Evolutionary conservation across 2,888 invertebrate species (phyloP).

Genomic region (Chaitophorus viminalis): DNA sequence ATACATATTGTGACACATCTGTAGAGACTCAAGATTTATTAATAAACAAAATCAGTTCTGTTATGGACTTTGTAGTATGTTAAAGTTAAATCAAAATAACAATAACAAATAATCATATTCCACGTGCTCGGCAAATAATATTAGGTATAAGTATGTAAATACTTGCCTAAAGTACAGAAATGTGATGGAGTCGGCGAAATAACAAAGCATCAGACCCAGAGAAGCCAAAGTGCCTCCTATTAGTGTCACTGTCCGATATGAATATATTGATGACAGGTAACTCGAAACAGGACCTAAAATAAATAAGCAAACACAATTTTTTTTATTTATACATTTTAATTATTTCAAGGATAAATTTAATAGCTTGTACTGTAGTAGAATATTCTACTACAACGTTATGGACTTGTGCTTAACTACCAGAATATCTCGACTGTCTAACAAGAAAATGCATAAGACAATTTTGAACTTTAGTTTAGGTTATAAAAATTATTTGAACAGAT

Average conservation of each 20-base stretch:
- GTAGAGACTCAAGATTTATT: no score
- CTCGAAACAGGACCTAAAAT: slow-evolving; percentile 83
- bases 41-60: no score
- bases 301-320: neutral
- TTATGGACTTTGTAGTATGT: neutral
- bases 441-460: neutral
- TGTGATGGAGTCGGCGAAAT: slow-evolving; percentile 81
- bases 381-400: no score
- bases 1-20: no score
- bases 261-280: slow-evolving; percentile 84
- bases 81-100: neutral
- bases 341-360: neutral
- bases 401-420: neutral
- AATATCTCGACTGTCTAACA: neutral
- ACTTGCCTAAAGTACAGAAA: slow-evolving; percentile 82
- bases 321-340: neutral
- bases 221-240: slow-evolving; percentile 85
- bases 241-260: slow-evolving; percentile 83
- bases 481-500: neutral
- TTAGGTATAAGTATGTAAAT: neutral
- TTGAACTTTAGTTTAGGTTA: neutral
- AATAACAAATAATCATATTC: neutral
- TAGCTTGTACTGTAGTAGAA: neutral
- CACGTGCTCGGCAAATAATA: neutral
- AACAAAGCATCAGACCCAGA: slow-evolving; percentile 84